These are phyloP conservation scores for Muscidifurax raptorellus DNA, from an alignment of 1,140 invertebrate species.

Conservation along the genomic window DNA sequence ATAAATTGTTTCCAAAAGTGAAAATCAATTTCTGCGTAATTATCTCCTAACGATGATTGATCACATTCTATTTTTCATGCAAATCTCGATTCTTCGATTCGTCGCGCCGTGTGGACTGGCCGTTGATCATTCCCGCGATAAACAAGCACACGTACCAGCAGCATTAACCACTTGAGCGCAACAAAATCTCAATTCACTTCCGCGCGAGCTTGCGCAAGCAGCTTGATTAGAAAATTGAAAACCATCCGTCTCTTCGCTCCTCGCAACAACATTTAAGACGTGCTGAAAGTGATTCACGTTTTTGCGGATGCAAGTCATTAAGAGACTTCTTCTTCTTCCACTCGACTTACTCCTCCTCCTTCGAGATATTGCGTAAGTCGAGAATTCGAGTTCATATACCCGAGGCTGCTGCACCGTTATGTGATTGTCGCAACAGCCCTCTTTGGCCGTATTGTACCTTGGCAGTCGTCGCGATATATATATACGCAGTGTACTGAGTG, in stretches of 20 bases:
- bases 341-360: no score
- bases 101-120: not conserved
- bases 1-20: not conserved
- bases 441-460: not conserved
- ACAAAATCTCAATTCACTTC: not conserved
- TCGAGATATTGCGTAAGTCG: not conserved
- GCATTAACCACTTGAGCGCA: slow-evolving; percentile 12
- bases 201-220: not conserved
- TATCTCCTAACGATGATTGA: not conserved
- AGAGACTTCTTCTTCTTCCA: not conserved
- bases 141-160: slow-evolving; percentile 51
- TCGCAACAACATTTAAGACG: not conserved
- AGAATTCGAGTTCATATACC: not conserved
- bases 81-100: not conserved
- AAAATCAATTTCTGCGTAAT: no score
- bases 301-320: slow-evolving; percentile 57
- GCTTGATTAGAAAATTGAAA: slow-evolving; percentile 39
- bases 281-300: not conserved
- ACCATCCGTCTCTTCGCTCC: slow-evolving; percentile 8
- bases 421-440: not conserved
- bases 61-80: not conserved
- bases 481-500: not conserved
- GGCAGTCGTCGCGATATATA: not conserved
- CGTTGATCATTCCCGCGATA: not conserved
- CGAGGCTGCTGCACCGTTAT: not conserved